Percentiles rank a stretch among this genome's conserved stretches.
These are phyloP conservation scores for Drosophila elegans DNA, from an alignment of 1,140 invertebrate species.

Conservation along the genomic window DNA sequence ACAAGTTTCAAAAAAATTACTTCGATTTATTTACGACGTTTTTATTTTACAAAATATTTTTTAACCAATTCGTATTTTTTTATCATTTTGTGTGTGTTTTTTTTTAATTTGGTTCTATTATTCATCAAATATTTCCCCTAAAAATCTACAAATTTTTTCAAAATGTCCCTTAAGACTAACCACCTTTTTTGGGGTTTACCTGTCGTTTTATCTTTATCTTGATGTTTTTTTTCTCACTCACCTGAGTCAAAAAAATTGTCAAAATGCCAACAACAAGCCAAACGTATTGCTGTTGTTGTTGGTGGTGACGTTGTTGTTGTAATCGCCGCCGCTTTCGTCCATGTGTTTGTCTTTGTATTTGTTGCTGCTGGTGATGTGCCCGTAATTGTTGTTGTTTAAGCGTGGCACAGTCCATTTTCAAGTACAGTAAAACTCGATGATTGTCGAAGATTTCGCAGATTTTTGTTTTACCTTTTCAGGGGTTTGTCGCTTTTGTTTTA, in stretches of 20 bases:
- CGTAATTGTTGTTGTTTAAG: conserved; percentile 32
- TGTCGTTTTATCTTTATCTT: conserved; percentile 4
- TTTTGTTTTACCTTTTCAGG: conserved; percentile 5
- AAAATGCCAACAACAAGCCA: conserved; percentile 63
- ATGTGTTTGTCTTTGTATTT: conserved; percentile 26
- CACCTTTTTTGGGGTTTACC: conserved; percentile 2
- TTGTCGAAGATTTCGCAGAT: conserved; percentile 38
- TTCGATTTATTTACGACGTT: too few relatives aligned
- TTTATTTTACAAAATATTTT: too few relatives aligned
- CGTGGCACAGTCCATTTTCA: conserved; percentile 54
- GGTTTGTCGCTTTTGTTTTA: conserved; percentile 37
- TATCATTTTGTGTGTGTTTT: too few relatives aligned
- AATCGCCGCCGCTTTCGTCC: conserved; percentile 26
- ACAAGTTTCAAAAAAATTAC: too few relatives aligned
- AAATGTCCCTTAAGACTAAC: background rate
- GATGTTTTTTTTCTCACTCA: conserved; percentile 32
- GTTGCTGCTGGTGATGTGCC: conserved; percentile 15
- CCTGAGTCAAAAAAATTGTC: conserved; percentile 67
- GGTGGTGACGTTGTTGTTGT: conserved; percentile 16
- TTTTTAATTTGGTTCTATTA: too few relatives aligned
- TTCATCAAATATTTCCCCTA: too few relatives aligned
- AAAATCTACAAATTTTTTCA: background rate
- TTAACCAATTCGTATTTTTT: too few relatives aligned
- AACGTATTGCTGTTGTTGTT: conserved; percentile 33
- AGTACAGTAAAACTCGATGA: conserved; percentile 62